A percentile compares a stretch with the other conserved stretches of the same genome.
Conservation (phyloP, 2,888 invertebrate species). For the Calameuta pallipes region DNA sequence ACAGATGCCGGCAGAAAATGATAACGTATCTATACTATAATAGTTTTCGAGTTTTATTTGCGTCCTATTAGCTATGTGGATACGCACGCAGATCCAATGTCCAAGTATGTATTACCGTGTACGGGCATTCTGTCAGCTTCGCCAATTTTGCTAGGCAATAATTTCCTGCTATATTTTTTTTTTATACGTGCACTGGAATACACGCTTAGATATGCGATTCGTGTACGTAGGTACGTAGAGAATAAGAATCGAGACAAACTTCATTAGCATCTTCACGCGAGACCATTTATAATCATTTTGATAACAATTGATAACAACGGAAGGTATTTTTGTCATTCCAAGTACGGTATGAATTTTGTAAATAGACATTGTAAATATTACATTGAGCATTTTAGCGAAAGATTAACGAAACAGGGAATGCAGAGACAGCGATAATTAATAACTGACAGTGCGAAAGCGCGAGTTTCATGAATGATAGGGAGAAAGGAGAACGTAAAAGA, state of each 20-base stretch:
- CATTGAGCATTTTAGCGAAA: slow-evolving; percentile 2
- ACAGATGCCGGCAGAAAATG: neutral
- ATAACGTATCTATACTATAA: neutral
- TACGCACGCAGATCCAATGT: too few species aligned
- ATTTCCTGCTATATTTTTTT: too few species aligned
- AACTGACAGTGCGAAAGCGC: neutral
- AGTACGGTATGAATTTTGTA: slow-evolving; percentile 35
- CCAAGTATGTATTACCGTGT: too few species aligned
- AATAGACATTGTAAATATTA: slow-evolving; percentile 41
- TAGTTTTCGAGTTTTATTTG: neutral
- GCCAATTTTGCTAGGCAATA: too few species aligned
- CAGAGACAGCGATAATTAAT: neutral
- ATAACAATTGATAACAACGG: slow-evolving; percentile 18
- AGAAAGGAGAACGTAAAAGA: neutral
- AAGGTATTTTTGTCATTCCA: slow-evolving; percentile 38
- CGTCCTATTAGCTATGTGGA: too few species aligned
- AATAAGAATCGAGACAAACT: neutral
- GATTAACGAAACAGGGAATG: slow-evolving; percentile 9
- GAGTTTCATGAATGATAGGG: neutral
- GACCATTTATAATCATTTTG: neutral
- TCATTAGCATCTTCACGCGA: neutral
- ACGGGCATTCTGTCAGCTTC: too few species aligned
- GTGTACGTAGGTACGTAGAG: neutral
- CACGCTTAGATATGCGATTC: too few species aligned
- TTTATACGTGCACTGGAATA: too few species aligned